These are phyloP conservation scores for Therioaphis trifolii DNA, from an alignment of 2,888 invertebrate genomes.

Conservation along the genomic window DNA sequence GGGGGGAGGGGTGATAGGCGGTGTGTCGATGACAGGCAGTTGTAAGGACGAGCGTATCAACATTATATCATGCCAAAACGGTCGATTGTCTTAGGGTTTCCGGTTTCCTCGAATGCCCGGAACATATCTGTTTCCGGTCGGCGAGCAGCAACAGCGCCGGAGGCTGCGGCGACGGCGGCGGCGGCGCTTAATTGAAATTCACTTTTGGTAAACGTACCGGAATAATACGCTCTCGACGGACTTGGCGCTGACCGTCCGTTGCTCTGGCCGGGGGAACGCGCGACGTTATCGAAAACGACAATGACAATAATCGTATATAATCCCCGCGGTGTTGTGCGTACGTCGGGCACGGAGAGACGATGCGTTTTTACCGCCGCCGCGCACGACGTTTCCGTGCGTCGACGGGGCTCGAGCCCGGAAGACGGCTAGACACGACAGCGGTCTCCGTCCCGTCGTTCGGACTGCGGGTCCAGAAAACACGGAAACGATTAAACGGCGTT, in stretches of 20 bases:
- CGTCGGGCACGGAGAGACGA: too few species aligned
- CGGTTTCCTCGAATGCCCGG: neutral
- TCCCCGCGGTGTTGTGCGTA: too few species aligned
- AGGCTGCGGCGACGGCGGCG: neutral
- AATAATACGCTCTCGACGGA: neutral
- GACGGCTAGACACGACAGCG: too few species aligned
- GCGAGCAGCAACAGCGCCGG: neutral
- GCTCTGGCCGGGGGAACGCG: neutral
- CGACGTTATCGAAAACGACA: too few species aligned
- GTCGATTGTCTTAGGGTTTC: constrained; percentile 45
- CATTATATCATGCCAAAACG: constrained; percentile 9
- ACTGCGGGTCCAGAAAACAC: too few species aligned
- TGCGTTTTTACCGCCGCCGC: too few species aligned
- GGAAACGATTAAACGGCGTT: too few species aligned
- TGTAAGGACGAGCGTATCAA: neutral
- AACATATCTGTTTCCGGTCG: constrained; percentile 30
- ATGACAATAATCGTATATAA: too few species aligned
- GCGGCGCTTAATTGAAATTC: constrained; percentile 8
- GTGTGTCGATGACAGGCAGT: too few species aligned
- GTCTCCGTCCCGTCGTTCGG: too few species aligned
- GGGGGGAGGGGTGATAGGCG: neutral
- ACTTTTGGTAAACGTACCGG: constrained; percentile 20
- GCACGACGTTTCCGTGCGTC: too few species aligned
- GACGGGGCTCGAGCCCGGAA: too few species aligned
- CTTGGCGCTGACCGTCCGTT: neutral